Evolutionary conservation across 1,140 invertebrate genomes (phyloP), one percentile per base, ranked within the genome.

Genomic region (Psix sp.): DNA sequence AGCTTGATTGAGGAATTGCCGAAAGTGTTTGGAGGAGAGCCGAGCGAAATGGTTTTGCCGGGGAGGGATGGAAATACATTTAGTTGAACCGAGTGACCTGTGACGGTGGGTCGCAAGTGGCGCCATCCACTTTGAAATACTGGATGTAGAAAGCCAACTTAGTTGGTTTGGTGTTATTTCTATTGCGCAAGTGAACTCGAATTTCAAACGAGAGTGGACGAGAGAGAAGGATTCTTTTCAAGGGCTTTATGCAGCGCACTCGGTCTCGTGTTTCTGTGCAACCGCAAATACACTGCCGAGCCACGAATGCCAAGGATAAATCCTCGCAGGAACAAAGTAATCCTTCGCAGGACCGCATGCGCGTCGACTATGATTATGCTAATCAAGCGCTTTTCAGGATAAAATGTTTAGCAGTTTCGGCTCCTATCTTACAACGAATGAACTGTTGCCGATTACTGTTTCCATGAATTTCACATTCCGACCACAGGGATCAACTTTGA

Each of bases 31-130:
- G 7, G 21, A n/a, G n/a, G 26, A 29, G 26, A n/a, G 26, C 7
- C 26, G 26, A 29, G 7, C 26, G n/a, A 29, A 29, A 7, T n/a
- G 26, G 7, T 29, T 7, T 7, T 7, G 26, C 2, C 6, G n/a
- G 26, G n/a, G n/a, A 29, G 33, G 24, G 39, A 59, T 67, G 57
- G 63, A 59, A 59, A 59, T 68, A 46, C 29, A 68, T 68, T 52
- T 46, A 46, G 39, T 39, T 68, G 67, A 66, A 67, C 57, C 66
- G 52, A 70, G 48, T 70, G 76, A 75, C 72, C 72, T 59, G 67
- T 72, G 72, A 75, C 65, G 54, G 9, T 24, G 43, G 49, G 48
- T 59, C 57, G 72, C 63, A 65, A 66, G 60, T 65, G 60, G 60
- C 42, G 57, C 49, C 67, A 48, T 71, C 57, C 16, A 49, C 49